Base-by-base conservation (phyloP, 2,888 invertebrate species). In the Electrophaes corylata region DNA sequence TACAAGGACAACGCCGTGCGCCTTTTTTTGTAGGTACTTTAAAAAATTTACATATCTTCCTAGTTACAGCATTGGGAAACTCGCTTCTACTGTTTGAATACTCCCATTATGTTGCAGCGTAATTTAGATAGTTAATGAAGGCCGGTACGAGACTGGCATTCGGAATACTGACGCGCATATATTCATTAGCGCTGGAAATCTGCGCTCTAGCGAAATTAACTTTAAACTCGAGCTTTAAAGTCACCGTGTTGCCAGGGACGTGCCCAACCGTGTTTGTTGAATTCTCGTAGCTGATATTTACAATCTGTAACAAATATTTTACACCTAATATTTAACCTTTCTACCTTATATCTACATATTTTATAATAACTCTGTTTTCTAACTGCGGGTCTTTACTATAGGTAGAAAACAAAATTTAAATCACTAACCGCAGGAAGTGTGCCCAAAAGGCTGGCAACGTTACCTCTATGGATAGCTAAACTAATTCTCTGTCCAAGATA, bases 41-140 rank as follows among this genome's bases (percentile, higher is more conserved):
- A n/a, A n/a, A n/a, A n/a, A n/a, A n/a, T n/a, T n/a, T n/a, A n/a
- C n/a, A n/a, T n/a, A n/a, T n/a, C n/a, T n/a, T n/a, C n/a, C n/a
- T n/a, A n/a, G n/a, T n/a, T n/a, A n/a, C 1, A 20, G 20, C 20
- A 12, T 35, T 14, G 35, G 35, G 35, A 35, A 18, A 33, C 33
- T 48, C 48, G 37, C 11, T 48, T 48, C 48, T 48, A 51, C 6
- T 8, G 14, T 41, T 4, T 11, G 4, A 1, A 26, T 3, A 31
- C 4, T 18, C n/a, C 12, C 40, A 20, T 39, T 48, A 50, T 4
- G n/a, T 33, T 39, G 23, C 35, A 51, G n/a, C 53, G 57, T 67
- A 66, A 69, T 72, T 66, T 60, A 66, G 63, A 67, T 61, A 61
- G 68, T 67, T 72, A 70, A 72, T 72, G 65, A 69, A 64, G 62